These are phyloP conservation scores for Anthopleura sola DNA, from an alignment of 64 coral and sea anemone genomes.

Conservation along the genomic window DNA sequence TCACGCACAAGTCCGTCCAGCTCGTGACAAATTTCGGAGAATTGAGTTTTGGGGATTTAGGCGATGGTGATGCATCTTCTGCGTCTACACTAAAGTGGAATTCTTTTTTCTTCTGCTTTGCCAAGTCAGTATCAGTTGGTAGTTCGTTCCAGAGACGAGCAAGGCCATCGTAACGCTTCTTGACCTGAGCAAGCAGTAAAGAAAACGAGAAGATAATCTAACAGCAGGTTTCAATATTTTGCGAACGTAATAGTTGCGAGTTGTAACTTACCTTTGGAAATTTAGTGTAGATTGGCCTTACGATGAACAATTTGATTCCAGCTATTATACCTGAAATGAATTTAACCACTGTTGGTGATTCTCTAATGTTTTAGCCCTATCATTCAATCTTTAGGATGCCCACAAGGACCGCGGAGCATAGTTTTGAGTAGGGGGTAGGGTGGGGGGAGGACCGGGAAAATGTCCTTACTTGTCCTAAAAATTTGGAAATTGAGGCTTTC, in stretches of 20 bases:
- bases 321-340: slow-evolving; percentile 37
- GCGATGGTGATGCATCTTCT: background rate
- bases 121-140: slow-evolving; percentile 65
- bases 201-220: background rate
- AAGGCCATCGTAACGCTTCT: slow-evolving; percentile 66
- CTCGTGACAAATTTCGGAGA: background rate
- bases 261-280: slow-evolving; percentile 82
- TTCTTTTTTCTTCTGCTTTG: background rate
- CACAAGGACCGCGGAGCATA: too few relatives aligned
- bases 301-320: slow-evolving; percentile 77
- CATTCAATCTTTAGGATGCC: too few relatives aligned
- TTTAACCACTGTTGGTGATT: background rate
- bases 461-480: too few relatives aligned
- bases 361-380: too few relatives aligned
- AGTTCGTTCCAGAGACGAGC: slow-evolving; percentile 71
- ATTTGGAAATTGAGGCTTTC: too few relatives aligned
- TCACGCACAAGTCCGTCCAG: slow-evolving; percentile 23
- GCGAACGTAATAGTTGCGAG: too few relatives aligned
- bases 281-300: slow-evolving; percentile 60
- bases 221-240: too few relatives aligned
- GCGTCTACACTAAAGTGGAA: background rate
- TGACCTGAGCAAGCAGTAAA: slow-evolving; percentile 46
- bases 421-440: too few relatives aligned
- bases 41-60: background rate
- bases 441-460: too few relatives aligned